phyloP scores from a whole-genome alignment of 2,113 vertebrate species.

The Heterochromis multidens region DNA sequence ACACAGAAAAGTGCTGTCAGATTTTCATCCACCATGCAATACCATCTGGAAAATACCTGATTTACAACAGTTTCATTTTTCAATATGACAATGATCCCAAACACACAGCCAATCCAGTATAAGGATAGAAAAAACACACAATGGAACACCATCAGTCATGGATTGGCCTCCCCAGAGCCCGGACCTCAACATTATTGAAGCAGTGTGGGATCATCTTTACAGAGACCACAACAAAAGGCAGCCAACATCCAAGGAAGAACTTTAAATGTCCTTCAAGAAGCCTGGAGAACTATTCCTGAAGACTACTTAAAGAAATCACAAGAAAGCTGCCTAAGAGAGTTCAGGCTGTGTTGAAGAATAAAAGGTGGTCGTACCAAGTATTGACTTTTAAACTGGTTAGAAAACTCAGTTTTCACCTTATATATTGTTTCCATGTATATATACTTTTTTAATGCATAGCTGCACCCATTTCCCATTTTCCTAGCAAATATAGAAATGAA shows the following conservation, averaged over 20 bases:
- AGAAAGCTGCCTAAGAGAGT: background rate
- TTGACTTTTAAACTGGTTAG: background rate
- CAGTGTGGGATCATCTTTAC: background rate
- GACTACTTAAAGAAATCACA: background rate
- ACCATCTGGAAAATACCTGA: background rate
- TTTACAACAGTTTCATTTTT: background rate
- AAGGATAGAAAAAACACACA: background rate
- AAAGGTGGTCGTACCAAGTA: background rate
- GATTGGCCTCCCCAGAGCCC: background rate
- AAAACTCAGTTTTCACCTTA: background rate
- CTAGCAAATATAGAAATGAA: background rate
- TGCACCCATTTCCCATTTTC: background rate
- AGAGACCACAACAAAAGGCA: background rate
- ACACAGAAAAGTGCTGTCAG: background rate
- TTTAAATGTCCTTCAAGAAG: background rate
- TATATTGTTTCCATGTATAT: background rate
- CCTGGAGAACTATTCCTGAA: background rate
- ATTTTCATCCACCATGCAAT: background rate
- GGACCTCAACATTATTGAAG: background rate
- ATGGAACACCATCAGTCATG: background rate
- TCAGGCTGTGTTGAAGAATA: background rate
- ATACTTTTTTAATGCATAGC: rapidly evolving
- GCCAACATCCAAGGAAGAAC: background rate
- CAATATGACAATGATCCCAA: rapidly evolving
- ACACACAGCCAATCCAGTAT: background rate